phyloP scores from a whole-genome alignment of 2,888 invertebrate species.

The Stramonita haemastoma region DNA sequence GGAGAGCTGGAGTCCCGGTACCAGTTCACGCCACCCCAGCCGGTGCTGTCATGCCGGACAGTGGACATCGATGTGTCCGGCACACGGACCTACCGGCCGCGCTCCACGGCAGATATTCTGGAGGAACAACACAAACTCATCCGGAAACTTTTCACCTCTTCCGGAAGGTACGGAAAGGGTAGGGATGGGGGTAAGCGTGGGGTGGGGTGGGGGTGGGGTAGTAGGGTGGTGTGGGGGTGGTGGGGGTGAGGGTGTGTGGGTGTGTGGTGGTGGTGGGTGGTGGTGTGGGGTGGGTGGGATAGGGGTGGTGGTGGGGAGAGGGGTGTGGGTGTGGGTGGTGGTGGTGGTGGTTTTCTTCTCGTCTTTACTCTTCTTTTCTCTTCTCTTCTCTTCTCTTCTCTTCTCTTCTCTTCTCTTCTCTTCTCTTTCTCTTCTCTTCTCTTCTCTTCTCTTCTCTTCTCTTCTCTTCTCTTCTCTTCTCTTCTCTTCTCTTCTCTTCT shows the following conservation, averaged over 20 bases:
- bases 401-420: neutral
- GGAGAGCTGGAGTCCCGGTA: slow-evolving; percentile 66
- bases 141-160: slow-evolving; percentile 61
- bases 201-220: too few relatives aligned
- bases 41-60: slow-evolving; percentile 69
- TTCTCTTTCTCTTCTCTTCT: neutral
- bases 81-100: slow-evolving; percentile 69
- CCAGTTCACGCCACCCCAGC: slow-evolving; percentile 66
- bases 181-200: too few relatives aligned
- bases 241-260: too few relatives aligned
- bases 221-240: too few relatives aligned
- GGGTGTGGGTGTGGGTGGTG: neutral
- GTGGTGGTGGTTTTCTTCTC: neutral
- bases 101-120: slow-evolving; percentile 69
- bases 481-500: neutral
- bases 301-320: neutral
- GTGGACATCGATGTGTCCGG: slow-evolving; percentile 70
- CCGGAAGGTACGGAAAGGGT: slow-evolving; percentile 60
- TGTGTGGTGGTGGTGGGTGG: neutral
- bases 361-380: too few relatives aligned
- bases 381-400: too few relatives aligned
- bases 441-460: neutral
- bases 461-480: neutral
- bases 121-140: slow-evolving; percentile 70
- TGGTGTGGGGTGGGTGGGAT: neutral